phyloP scores from a whole-genome alignment of 2,113 vertebrate genomes.

The Dicentrarchus labrax region DNA sequence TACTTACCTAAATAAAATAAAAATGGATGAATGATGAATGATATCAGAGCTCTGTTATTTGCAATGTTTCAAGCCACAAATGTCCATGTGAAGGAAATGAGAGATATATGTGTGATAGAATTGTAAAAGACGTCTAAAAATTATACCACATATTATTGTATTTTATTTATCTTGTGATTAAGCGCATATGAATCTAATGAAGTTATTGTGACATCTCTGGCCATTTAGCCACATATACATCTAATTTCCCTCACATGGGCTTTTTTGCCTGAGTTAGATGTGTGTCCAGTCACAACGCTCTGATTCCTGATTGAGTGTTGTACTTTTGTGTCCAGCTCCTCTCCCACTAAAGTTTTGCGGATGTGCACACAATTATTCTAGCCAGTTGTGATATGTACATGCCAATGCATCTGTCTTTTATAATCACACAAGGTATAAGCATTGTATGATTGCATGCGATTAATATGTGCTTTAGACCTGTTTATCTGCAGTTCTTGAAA shows the following conservation, averaged over 20 bases:
- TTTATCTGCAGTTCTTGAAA: too few species aligned
- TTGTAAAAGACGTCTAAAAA: background rate
- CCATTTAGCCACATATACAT: background rate
- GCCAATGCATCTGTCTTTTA: too few species aligned
- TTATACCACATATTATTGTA: background rate
- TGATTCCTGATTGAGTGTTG: background rate
- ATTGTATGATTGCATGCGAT: too few species aligned
- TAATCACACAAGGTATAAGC: too few species aligned
- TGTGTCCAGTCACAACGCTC: background rate
- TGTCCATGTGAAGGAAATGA: background rate
- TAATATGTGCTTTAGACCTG: too few species aligned
- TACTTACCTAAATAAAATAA: background rate
- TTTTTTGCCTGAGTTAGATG: background rate
- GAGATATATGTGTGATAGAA: background rate
- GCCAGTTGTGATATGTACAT: too few species aligned
- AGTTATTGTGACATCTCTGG: background rate
- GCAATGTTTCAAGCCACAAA: background rate
- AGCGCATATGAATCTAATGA: conserved; percentile 2
- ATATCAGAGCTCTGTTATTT: conserved; percentile 7
- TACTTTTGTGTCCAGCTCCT: background rate
- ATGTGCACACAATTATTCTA: too few species aligned
- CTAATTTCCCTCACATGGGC: background rate
- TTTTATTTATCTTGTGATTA: background rate
- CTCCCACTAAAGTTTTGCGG: background rate
- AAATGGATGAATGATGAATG: background rate